A percentile compares a stretch with the other conserved stretches of the same genome.
Evolutionary conservation across 1,140 invertebrate species (phyloP).

Genomic region (Charaxes varanes): DNA sequence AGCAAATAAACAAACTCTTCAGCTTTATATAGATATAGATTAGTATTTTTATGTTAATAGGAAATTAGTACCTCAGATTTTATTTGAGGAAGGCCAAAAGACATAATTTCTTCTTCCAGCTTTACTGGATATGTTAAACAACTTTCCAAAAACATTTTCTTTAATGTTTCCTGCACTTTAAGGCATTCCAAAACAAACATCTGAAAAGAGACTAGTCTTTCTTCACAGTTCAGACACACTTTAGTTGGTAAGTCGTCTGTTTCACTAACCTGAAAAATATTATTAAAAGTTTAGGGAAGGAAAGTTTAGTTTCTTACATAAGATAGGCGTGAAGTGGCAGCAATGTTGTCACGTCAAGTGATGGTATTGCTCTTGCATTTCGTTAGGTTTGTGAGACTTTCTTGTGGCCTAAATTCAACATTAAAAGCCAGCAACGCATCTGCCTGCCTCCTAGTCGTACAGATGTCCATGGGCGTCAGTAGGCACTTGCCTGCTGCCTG

Average conservation of each 20-base stretch:
- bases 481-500: too few relatives aligned
- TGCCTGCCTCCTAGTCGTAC: too few relatives aligned
- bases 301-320: too few relatives aligned
- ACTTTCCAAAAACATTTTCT: conserved; percentile 35
- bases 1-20: too few relatives aligned
- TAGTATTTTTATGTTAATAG: not conserved
- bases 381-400: too few relatives aligned
- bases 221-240: conserved; percentile 63
- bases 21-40: too few relatives aligned
- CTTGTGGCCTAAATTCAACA: too few relatives aligned
- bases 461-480: too few relatives aligned
- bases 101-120: conserved; percentile 24
- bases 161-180: conserved; percentile 53
- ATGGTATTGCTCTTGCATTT: too few relatives aligned
- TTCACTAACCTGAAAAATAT: conserved; percentile 40
- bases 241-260: conserved; percentile 52
- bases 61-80: conserved; percentile 50
- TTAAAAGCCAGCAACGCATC: too few relatives aligned
- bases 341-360: too few relatives aligned
- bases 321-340: too few relatives aligned
- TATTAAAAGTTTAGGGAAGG: not conserved
- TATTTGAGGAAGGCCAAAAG: conserved; percentile 28
- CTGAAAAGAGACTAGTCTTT: conserved; percentile 58
- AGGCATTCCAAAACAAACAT: conserved; percentile 59
- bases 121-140: conserved; percentile 32